Evolutionary conservation across 2,888 invertebrate genomes (phyloP).

Genomic region (Danaus chrysippus): DNA sequence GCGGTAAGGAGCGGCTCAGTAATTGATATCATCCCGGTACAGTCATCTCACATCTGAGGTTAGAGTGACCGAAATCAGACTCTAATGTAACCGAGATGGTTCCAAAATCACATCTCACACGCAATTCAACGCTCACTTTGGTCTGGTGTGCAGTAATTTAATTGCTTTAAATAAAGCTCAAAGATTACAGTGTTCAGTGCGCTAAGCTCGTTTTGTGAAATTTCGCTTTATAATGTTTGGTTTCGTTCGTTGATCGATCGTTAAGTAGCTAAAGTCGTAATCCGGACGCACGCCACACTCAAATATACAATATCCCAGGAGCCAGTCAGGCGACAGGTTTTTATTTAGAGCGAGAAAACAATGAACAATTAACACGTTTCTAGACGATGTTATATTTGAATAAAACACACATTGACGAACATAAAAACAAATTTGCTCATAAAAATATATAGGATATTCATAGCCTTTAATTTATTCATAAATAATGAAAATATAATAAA

Average conservation of each 20-base stretch:
- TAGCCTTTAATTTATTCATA: no score
- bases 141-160: conserved; percentile 22
- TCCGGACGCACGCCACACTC: conserved; percentile 11
- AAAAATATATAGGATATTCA: no score
- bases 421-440: no score
- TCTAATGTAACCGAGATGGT: conserved; percentile 16
- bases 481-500: neutral
- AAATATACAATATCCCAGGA: conserved; percentile 2
- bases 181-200: conserved; percentile 31
- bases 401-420: neutral
- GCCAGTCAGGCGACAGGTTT: conserved; percentile 5
- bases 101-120: neutral
- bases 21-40: conserved; percentile 40
- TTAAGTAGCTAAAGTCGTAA: conserved; percentile 14
- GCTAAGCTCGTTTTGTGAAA: conserved; percentile 16
- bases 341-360: neutral
- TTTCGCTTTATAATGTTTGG: conserved; percentile 11
- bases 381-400: neutral
- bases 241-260: conserved; percentile 10
- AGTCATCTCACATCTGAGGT: conserved; percentile 23
- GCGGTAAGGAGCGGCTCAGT: conserved; percentile 44
- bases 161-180: conserved; percentile 31
- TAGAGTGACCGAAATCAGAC: conserved; percentile 19
- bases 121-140: conserved; percentile 16
- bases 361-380: neutral